Evolutionary conservation across 2,113 vertebrate genomes (phyloP).

Genomic region (Takifugu bimaculatus): DNA sequence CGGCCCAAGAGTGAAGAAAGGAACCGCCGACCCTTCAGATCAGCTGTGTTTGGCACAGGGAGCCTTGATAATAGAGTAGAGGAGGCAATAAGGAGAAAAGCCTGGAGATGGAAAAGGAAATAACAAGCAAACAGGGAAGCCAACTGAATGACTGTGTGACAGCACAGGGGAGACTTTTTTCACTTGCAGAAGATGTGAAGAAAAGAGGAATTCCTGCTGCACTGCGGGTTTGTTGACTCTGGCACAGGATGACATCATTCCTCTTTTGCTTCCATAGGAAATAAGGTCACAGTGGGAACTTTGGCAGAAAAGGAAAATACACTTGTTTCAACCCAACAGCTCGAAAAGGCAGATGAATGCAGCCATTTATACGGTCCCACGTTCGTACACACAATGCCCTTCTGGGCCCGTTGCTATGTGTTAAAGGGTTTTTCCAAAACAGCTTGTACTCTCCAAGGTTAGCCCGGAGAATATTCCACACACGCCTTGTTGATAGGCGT

Average conservation of each 20-base stretch:
- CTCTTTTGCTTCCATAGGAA: slow-evolving; percentile 69
- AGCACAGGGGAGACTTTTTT: slow-evolving; percentile 5
- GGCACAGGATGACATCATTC: slow-evolving; percentile 68
- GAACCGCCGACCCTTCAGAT: slow-evolving; percentile 24
- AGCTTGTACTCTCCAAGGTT: background rate
- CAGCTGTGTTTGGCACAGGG: slow-evolving; percentile 17
- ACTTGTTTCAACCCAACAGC: slow-evolving; percentile 34
- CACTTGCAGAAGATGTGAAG: slow-evolving; percentile 1
- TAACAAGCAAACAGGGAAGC: slow-evolving; percentile 16
- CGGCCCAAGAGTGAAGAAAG: slow-evolving; percentile 2
- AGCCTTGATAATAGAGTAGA: slow-evolving; percentile 7
- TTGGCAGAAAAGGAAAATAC: slow-evolving; percentile 57
- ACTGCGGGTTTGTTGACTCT: slow-evolving; percentile 59
- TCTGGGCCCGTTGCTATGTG: slow-evolving; percentile 29
- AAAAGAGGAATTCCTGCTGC: slow-evolving; percentile 23
- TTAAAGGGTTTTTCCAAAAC: slow-evolving; percentile 41
- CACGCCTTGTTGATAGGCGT: slow-evolving; percentile 1
- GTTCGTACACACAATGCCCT: slow-evolving; percentile 13
- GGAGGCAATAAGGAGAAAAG: background rate
- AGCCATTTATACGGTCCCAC: slow-evolving; percentile 11
- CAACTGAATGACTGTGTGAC: slow-evolving; percentile 11
- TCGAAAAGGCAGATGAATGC: slow-evolving; percentile 30
- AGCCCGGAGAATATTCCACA: too few relatives aligned
- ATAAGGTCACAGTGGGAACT: slow-evolving; percentile 73
- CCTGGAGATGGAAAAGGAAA: slow-evolving; percentile 10